Evolutionary conservation across 2,888 invertebrate species (phyloP).

Genomic region (Ophioninae sp.): DNA sequence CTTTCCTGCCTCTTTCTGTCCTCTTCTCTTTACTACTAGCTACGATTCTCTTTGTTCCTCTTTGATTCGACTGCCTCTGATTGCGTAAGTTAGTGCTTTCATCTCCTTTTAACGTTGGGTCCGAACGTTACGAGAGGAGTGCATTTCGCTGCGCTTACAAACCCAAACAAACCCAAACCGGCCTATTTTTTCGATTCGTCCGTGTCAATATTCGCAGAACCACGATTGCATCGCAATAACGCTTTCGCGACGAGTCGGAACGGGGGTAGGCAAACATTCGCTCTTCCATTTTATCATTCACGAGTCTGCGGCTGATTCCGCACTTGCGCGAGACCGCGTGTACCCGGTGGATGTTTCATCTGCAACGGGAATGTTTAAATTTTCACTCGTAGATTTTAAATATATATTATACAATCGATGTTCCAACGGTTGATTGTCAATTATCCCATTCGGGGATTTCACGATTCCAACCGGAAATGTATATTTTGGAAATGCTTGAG

Average conservation of each 20-base stretch:
- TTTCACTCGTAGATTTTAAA: not conserved
- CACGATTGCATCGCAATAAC: conserved; percentile 36
- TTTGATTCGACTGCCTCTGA: conserved; percentile 28
- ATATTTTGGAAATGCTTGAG: not conserved
- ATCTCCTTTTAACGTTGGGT: conserved; percentile 45
- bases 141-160: conserved; percentile 30
- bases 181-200: conserved; percentile 53
- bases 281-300: conserved; percentile 18
- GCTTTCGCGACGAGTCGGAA: conserved; percentile 30
- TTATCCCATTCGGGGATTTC: not conserved
- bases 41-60: not conserved
- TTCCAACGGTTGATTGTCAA: not conserved
- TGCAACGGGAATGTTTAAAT: conserved; percentile 12
- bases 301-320: conserved; percentile 17
- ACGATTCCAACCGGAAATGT: not conserved
- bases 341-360: conserved; percentile 1
- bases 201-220: conserved; percentile 46
- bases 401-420: not conserved
- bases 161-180: too few species aligned
- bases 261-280: conserved; percentile 24
- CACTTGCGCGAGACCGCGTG: not conserved
- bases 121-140: not conserved
- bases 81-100: conserved; percentile 41
- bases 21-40: not conserved
- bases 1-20: not conserved